phyloP scores from a whole-genome alignment of 1,140 invertebrate species.

The Lineus longissimus region DNA sequence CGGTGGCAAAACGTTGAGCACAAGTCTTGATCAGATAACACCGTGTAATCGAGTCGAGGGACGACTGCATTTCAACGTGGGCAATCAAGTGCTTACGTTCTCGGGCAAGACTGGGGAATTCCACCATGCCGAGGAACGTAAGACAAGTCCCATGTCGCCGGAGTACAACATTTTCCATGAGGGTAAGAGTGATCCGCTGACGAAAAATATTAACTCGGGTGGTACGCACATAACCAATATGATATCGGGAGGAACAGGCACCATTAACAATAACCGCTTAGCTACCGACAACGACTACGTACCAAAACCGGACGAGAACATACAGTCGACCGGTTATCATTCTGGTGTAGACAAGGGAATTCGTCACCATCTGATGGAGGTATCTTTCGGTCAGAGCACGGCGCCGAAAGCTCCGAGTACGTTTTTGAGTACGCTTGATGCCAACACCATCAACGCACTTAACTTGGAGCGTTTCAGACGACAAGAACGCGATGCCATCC shows the following conservation, averaged over 20 bases:
- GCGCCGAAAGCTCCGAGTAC: background rate
- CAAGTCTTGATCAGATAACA: background rate
- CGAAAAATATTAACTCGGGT: background rate
- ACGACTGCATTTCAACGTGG: constrained; percentile 1
- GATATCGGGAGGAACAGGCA: background rate
- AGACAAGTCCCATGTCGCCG: constrained; percentile 1
- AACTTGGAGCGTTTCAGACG: background rate
- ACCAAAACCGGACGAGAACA: background rate
- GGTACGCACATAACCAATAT: background rate
- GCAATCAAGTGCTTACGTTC: background rate
- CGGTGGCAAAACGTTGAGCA: background rate
- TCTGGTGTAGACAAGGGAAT: background rate
- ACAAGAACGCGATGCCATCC: background rate
- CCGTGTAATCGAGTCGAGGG: background rate
- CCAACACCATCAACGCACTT: background rate
- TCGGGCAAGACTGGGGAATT: background rate
- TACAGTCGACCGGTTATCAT: background rate
- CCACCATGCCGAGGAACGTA: background rate
- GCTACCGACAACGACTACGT: background rate
- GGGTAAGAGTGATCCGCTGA: background rate
- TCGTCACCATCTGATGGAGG: background rate
- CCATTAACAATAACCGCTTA: background rate
- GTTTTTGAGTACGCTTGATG: background rate
- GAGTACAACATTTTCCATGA: constrained; percentile 2
- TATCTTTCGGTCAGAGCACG: background rate